These are phyloP conservation scores for Notothenia coriiceps DNA, from an alignment of 2,113 vertebrate species.

Conservation along the genomic window DNA sequence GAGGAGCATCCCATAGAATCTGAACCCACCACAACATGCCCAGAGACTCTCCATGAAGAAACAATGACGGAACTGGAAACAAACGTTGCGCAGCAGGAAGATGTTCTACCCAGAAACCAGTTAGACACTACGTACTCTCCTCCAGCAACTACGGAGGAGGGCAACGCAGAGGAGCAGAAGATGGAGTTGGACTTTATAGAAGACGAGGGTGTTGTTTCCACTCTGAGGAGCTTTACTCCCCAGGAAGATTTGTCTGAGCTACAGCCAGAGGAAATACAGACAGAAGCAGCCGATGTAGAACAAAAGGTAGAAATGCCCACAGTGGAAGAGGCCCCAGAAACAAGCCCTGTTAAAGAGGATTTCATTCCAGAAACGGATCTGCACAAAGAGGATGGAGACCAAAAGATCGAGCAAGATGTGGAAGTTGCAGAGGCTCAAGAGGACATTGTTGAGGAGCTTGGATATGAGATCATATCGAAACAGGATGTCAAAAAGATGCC, in stretches of 20 bases:
- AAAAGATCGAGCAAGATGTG: slow-evolving; percentile 29
- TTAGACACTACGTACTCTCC: background rate
- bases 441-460: slow-evolving; percentile 83
- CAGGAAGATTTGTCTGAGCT: slow-evolving; percentile 75
- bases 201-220: slow-evolving; percentile 37
- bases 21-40: background rate
- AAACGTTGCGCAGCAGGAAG: background rate
- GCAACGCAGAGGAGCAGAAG: slow-evolving; percentile 15
- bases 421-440: slow-evolving; percentile 64
- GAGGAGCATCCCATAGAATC: slow-evolving; percentile 29
- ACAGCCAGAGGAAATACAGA: background rate
- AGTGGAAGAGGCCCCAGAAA: slow-evolving; percentile 11
- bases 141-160: slow-evolving; percentile 39
- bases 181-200: slow-evolving; percentile 35
- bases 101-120: slow-evolving; percentile 2
- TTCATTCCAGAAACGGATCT: slow-evolving; percentile 1
- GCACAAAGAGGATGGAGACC: slow-evolving; percentile 20
- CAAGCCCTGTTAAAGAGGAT: slow-evolving; percentile 6
- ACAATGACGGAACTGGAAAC: too few species aligned
- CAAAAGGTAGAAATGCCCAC: background rate
- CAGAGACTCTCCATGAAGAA: too few species aligned
- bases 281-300: slow-evolving; percentile 27
- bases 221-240: slow-evolving; percentile 74
- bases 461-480: slow-evolving; percentile 86
- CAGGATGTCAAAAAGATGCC: slow-evolving; percentile 83